phyloP scores from a whole-genome alignment of 2,888 invertebrate genomes.

The Meandrusa payeni region DNA sequence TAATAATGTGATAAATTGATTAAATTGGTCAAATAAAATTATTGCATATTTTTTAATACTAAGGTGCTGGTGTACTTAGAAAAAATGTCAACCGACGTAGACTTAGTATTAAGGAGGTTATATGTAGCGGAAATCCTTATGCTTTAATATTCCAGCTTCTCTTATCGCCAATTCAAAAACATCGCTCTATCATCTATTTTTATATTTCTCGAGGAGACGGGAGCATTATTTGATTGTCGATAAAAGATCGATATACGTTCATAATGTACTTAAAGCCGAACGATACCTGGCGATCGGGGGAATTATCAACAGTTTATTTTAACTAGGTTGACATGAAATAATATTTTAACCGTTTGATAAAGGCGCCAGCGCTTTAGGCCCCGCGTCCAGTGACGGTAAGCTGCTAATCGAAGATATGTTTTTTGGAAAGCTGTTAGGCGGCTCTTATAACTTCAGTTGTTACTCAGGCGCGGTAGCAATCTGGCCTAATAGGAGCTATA shows the following conservation, averaged over 20 bases:
- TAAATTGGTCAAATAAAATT: no score
- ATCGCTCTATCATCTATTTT: slow-evolving; percentile 1
- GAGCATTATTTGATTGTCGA: slow-evolving; percentile 41
- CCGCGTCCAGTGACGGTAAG: slow-evolving; percentile 28
- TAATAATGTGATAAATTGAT: no score
- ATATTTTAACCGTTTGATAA: slow-evolving; percentile 46
- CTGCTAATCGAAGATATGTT: no score
- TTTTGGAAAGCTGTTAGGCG: no score
- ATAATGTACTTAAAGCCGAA: slow-evolving; percentile 28
- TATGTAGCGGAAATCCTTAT: background rate
- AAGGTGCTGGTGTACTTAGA: no score
- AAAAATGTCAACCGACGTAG: no score
- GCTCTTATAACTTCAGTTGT: no score
- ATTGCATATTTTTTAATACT: no score
- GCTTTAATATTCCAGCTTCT: background rate
- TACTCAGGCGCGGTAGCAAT: no score
- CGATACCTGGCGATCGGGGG: slow-evolving; percentile 25
- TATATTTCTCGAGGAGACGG: slow-evolving; percentile 36
- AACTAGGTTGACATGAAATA: slow-evolving; percentile 38
- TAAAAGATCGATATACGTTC: slow-evolving; percentile 40
- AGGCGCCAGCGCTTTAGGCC: slow-evolving; percentile 36
- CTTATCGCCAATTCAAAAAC: slow-evolving; percentile 1
- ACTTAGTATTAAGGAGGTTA: no score
- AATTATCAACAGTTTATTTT: slow-evolving; percentile 37
- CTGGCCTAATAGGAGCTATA: no score